A percentile compares a stretch with the other conserved stretches of the same genome.
Evolutionary conservation across 2,797 vertebrate species (phyloP).

Genomic region (Microchirus variegatus): DNA sequence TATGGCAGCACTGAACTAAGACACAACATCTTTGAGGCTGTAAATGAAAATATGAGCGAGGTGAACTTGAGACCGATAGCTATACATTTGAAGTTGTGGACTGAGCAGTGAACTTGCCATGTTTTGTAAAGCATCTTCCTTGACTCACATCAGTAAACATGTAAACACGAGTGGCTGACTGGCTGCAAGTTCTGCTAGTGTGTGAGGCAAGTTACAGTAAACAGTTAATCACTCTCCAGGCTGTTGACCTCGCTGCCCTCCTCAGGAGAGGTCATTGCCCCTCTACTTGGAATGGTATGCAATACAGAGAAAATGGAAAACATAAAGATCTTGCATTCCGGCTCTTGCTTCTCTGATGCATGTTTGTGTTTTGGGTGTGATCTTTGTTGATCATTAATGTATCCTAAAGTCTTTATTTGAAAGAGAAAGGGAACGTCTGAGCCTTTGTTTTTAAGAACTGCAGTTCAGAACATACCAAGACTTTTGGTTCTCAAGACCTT

Average conservation of each 20-base stretch:
- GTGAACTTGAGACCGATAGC: constrained; percentile 18
- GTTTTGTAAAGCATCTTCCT: constrained; percentile 23
- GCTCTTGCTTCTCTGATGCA: neutral
- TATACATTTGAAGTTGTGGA: neutral
- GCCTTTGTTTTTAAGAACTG: constrained; percentile 7
- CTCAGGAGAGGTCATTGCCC: neutral
- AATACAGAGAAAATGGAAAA: neutral
- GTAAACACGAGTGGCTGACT: constrained; percentile 58
- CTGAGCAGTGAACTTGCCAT: neutral
- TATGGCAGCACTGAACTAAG: constrained; percentile 4
- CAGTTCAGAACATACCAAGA: neutral
- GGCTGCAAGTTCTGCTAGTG: constrained; percentile 15
- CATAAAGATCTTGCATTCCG: neutral
- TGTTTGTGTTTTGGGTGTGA: neutral
- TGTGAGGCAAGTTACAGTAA: constrained; percentile 53
- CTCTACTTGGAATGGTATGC: constrained; percentile 1
- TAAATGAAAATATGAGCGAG: constrained; percentile 22
- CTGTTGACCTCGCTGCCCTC: constrained; percentile 12
- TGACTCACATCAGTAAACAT: constrained; percentile 15
- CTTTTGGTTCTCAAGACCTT: constrained; percentile 26
- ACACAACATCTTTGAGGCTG: constrained; percentile 34
- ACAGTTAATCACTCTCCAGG: constrained; percentile 28
- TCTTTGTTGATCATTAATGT: no score
- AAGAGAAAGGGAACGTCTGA: constrained; percentile 16
- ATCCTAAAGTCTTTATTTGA: no score